Evolutionary conservation across 2,113 vertebrate species (phyloP), one percentile per base, ranked within the genome.

Genomic region (Eudyptes chrysolophus): DNA sequence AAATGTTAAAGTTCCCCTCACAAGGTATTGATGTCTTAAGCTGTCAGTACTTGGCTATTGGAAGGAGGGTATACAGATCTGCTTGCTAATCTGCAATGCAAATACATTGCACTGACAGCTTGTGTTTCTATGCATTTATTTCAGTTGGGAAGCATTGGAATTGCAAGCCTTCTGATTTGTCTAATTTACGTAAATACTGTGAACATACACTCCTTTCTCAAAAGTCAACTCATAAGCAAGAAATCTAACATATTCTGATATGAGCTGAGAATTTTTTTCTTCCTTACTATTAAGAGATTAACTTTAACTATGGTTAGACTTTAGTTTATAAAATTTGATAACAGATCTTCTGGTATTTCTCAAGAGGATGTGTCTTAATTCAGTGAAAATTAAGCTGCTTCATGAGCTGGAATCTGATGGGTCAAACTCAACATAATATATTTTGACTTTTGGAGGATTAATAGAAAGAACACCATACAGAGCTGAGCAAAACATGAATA

Each of bases 171-270:
- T 16, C 54, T 87, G 72, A 86, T 94, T 98, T 96, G 17, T 91
- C 40, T 96, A 95, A 97, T 96, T 66, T 94, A 93, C 5, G 3
- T 80, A 98, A 98, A 98, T 94, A 92, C 78, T 94, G 90, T 87
- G 38, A 91, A 80, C 60, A 71, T 65, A 42, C 30, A 71, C 92
- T 94, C 68, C 96, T 46, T 87, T 89, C 71, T 93, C 51, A 80
- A 81, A 97, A 96, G 44, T 69, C 72, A 91, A 92, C 26, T 94
- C 76, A 80, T 70, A 84, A 84, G 34, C 15, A 92, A 94, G 21
- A 80, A 82, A 65, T 44, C 20, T 57, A 48, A 36, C 10, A 20
- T 76, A 65, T 40, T n/a, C 30, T 90, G 4, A 19, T 83, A 57
- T 5, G 5, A 87, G 8, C n/a, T 55, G 60, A 94, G 84, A 90